Conservation (phyloP, 1,140 invertebrate species). For the Leptopilina boulardi region DNA sequence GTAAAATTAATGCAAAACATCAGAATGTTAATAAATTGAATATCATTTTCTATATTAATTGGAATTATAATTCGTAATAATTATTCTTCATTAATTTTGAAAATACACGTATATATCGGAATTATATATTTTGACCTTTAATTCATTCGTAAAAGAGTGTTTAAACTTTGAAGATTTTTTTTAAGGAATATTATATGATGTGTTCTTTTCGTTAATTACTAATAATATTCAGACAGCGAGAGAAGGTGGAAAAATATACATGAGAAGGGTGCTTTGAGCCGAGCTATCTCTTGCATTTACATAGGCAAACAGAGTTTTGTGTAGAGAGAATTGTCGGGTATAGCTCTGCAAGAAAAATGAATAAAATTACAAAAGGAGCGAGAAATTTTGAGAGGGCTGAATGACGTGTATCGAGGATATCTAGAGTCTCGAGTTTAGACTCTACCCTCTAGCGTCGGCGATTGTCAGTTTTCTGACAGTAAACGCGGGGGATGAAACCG, state of each 20-base stretch:
- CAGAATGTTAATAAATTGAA: too few relatives aligned
- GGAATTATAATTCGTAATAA: too few relatives aligned
- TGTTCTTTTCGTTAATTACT: slow-evolving; percentile 70
- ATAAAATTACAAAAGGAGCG: slow-evolving; percentile 72
- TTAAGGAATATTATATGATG: neutral
- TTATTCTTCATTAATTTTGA: too few relatives aligned
- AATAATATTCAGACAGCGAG: slow-evolving; percentile 74
- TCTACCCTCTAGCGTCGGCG: slow-evolving; percentile 10
- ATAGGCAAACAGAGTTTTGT: slow-evolving; percentile 72
- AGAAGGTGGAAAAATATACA: slow-evolving; percentile 61
- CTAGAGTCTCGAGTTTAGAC: slow-evolving; percentile 18
- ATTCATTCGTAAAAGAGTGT: too few relatives aligned
- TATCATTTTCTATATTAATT: too few relatives aligned
- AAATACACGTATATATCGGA: too few relatives aligned
- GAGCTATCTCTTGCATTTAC: slow-evolving; percentile 67
- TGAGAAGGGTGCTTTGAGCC: slow-evolving; percentile 45
- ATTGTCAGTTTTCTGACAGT: slow-evolving; percentile 64
- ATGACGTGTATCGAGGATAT: slow-evolving; percentile 40
- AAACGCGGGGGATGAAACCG: slow-evolving; percentile 60
- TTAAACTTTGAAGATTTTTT: neutral
- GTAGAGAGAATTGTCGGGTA: slow-evolving; percentile 58
- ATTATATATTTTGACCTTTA: too few relatives aligned
- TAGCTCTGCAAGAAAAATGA: slow-evolving; percentile 74
- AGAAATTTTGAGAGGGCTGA: slow-evolving; percentile 50
- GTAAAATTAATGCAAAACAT: too few relatives aligned